Evolutionary conservation across 2,888 invertebrate species (phyloP).

Genomic region (Campoplex capitator): DNA sequence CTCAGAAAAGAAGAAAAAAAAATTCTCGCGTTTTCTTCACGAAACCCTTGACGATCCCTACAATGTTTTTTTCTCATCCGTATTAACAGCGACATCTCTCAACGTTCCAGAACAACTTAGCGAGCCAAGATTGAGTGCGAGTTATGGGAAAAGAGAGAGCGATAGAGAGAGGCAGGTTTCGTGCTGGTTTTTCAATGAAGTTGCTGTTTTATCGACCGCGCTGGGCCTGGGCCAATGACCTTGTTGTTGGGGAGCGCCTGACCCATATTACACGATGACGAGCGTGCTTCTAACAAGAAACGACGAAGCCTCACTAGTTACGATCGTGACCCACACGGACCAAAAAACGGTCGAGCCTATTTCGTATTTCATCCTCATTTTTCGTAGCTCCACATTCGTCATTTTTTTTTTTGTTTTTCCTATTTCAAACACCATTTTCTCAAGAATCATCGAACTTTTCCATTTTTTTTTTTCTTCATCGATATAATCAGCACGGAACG

Average conservation of each 20-base stretch:
- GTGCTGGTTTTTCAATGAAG: conserved; percentile 16
- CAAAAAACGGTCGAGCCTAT: background rate
- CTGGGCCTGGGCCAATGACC: conserved; percentile 77
- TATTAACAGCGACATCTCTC: conserved; percentile 55
- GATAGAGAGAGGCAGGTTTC: background rate
- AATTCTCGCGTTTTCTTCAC: no score
- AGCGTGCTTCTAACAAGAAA: conserved; percentile 20
- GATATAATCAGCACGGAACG: no score
- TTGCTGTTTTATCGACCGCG: conserved; percentile 65
- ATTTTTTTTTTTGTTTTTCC: background rate
- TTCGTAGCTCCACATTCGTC: background rate
- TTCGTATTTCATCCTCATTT: conserved; percentile 17
- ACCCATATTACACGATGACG: conserved; percentile 75
- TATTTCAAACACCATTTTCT: no score
- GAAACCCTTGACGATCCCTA: no score
- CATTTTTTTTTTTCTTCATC: no score
- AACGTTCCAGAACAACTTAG: conserved; percentile 7
- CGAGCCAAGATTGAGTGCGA: background rate
- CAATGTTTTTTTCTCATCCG: background rate
- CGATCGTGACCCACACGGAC: conserved; percentile 28
- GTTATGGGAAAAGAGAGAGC: background rate
- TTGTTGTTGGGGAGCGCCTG: conserved; percentile 76
- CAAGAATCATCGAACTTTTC: no score
- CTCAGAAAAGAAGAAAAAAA: no score
- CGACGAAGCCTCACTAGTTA: conserved; percentile 61